Base-by-base conservation (phyloP, 2,113 vertebrate genomes). In the Notothenia rossii region DNA sequence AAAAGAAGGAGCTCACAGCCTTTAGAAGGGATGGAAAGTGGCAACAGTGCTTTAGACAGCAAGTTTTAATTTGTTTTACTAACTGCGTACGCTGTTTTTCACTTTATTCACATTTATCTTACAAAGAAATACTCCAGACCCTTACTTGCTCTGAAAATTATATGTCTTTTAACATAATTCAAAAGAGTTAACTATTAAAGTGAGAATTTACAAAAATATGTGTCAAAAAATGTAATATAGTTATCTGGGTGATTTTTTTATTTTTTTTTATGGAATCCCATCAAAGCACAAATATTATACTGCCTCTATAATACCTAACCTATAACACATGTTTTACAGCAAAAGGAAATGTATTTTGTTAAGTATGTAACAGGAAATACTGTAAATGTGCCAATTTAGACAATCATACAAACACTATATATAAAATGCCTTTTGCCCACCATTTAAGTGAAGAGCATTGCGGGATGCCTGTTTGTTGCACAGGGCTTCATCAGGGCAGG, bases 261-360 rank as follows among this genome's bases (percentile, higher is more conserved):
- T 12, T 33, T 2, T 65, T 62, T 55, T 29, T 4, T 20, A 51
- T 62, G 7, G 13, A 43, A 14, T 40, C 54, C 29, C 13, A 48
- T 14, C 58, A 72, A 17, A 18, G 18, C 45, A 58, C 7, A 76
- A 54, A 80, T 55, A 63, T 62, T 50, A 51, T 22, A 29, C 59
- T 66, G 54, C 64, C 45, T 62, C 49, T 13, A 45, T 49, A 33
- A 81, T 75, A 78, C 33, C 72, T 75, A 54, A 56, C 55, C 68
- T 59, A 13, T 63, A 69, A 72, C 53, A 72, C 25, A 74, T 74
- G 77, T 68, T 13, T 75, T 64, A 49, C 17, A 56, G 53, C 49
- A 62, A 55, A 55, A 61, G 22, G 4, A 81, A 77, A 68, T 62
- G 0, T 45, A 75, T 65, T 82, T 75, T 0, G 11, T 79, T 62